phyloP scores from a whole-genome alignment of 2,888 invertebrate genomes.

The Argyresthia albistria region DNA sequence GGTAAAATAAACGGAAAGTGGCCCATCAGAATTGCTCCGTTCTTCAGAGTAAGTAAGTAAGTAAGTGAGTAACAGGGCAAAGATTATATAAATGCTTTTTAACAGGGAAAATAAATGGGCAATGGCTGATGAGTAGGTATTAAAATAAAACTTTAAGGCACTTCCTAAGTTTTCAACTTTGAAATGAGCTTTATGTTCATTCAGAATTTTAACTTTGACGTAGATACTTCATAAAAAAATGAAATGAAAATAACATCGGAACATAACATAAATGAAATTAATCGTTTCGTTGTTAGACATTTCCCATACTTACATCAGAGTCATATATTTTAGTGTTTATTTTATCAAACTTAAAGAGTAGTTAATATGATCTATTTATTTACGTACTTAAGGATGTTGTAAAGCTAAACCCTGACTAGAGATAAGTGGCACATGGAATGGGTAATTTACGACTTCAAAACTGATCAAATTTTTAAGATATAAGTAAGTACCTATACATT shows the following conservation, averaged over 20 bases:
- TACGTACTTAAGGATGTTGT: conserved; percentile 12
- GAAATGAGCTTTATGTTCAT: conserved; percentile 40
- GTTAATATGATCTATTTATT: conserved; percentile 24
- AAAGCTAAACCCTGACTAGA: conserved; percentile 60
- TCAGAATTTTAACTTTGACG: conserved; percentile 29
- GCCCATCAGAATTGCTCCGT: too few species aligned
- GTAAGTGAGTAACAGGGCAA: too few species aligned
- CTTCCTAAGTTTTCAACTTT: conserved; percentile 58
- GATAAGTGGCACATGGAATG: conserved; percentile 58
- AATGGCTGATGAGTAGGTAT: conserved; percentile 18
- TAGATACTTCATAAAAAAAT: too few species aligned
- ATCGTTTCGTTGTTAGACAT: too few species aligned
- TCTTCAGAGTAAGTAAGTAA: too few species aligned
- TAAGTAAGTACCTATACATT: too few species aligned
- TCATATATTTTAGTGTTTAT: background rate
- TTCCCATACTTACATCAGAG: background rate
- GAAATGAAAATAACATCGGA: too few species aligned
- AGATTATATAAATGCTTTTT: too few species aligned
- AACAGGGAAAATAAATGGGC: too few species aligned
- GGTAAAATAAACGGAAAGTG: too few species aligned
- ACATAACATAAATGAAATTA: too few species aligned
- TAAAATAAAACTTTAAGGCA: conserved; percentile 69
- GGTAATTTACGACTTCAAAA: conserved; percentile 23
- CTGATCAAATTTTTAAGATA: too few species aligned
- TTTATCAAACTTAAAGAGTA: background rate